Percentiles rank a stretch among this genome's conserved stretches.
Conservation (phyloP, 1,140 invertebrate genomes). For the Drosophila ogumai region DNA sequence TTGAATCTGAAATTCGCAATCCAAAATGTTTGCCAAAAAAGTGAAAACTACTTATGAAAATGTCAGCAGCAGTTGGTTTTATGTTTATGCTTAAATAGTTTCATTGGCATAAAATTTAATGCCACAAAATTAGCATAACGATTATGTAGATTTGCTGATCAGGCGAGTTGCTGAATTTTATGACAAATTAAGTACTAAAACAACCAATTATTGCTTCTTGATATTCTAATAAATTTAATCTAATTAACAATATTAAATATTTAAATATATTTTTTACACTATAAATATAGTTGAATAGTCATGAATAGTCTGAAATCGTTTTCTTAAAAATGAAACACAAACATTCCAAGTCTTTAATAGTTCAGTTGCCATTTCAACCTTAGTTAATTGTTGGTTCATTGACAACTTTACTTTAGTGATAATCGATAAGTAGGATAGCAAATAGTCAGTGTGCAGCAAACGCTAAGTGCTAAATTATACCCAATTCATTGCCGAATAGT, state of each 20-base stretch:
- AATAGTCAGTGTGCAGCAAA: conserved; percentile 9
- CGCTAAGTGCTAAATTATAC: conserved; percentile 9
- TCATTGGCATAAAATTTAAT: conserved; percentile 7
- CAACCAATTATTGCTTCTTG: neutral
- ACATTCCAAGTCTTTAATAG: neutral
- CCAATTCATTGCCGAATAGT: conserved; percentile 1
- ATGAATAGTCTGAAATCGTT: too few relatives aligned
- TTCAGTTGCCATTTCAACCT: neutral
- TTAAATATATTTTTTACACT: too few relatives aligned
- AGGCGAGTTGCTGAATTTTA: neutral
- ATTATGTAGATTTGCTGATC: neutral
- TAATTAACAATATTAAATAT: neutral
- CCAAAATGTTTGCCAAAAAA: conserved; percentile 11
- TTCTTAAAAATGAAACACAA: too few relatives aligned
- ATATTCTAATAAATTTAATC: too few relatives aligned
- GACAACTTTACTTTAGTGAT: conserved; percentile 4
- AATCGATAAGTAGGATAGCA: conserved; percentile 2
- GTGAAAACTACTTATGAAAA: conserved; percentile 11
- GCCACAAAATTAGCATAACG: neutral
- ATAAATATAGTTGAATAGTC: too few relatives aligned
- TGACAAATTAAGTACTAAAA: neutral
- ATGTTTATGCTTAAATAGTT: conserved; percentile 6
- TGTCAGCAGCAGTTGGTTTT: conserved; percentile 1
- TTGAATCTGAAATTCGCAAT: conserved; percentile 5
- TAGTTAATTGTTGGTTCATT: conserved; percentile 2